Conservation (phyloP, 2,113 vertebrate genomes). For the Crotalus helleri region DNA sequence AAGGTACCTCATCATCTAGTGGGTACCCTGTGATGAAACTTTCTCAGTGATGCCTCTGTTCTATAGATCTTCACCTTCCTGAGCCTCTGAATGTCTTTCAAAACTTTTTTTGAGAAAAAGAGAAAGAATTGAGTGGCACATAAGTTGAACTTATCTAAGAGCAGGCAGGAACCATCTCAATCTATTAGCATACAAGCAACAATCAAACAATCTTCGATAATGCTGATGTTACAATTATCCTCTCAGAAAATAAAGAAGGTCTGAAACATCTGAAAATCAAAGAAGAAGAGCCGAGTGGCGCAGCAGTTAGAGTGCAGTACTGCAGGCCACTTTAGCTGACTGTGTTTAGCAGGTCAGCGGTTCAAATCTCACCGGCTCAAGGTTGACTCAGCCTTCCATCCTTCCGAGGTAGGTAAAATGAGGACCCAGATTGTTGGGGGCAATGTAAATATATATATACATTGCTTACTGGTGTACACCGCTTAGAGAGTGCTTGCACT, state of each 20-base stretch:
- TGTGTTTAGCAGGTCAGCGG: too few species aligned
- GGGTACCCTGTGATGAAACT: neutral
- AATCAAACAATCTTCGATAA: neutral
- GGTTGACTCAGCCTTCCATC: too few species aligned
- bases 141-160: neutral
- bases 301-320: too few species aligned
- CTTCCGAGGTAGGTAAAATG: too few species aligned
- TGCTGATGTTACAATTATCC: neutral
- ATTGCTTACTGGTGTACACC: too few species aligned
- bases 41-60: neutral
- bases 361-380: too few species aligned
- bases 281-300: too few species aligned
- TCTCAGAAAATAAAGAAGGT: neutral
- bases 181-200: neutral
- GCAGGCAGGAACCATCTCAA: neutral
- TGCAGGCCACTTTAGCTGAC: too few species aligned
- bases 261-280: too few species aligned
- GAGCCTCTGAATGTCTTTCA: neutral
- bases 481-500: too few species aligned
- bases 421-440: too few species aligned
- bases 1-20: neutral
- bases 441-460: too few species aligned
- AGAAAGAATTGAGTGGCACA: neutral
- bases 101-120: neutral
- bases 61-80: neutral